Base-by-base conservation (phyloP, 1,140 invertebrate species). In the Proctacanthus coquilletti region DNA sequence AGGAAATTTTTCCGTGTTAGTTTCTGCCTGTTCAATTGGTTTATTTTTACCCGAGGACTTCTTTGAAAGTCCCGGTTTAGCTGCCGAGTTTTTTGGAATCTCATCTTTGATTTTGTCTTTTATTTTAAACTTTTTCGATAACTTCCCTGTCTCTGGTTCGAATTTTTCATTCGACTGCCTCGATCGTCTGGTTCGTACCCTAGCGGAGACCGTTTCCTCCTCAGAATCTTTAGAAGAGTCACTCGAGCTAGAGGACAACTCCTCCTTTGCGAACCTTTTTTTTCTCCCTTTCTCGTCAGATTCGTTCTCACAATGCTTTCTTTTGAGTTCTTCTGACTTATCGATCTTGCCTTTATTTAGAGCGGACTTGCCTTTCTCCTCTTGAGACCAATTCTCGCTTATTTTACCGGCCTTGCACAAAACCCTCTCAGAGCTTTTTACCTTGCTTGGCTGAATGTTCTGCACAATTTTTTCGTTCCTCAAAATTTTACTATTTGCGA, bases 401-500 rank as follows among this genome's bases (percentile, higher is more conserved):
- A n/a, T n/a, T n/a, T n/a, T n/a, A n/a, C n/a, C n/a, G 13, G 13
- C 23, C 23, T 8, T 9, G 8, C 23, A 13, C 13, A 13, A 9
- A 9, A 27, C 23, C 23, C 23, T 27, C 8, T 9, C 8, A 27
- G 23, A 13, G 27, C 21, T 39, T 47, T 35, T 37, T 42, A 14
- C 23, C 13, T 8, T 32, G n/a, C 34, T 32, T 18, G 15, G 19
- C 13, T 15, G n/a, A 9, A 37, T 17, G 18, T 41, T 41, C 23
- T 57, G 42, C 10, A 60, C 55, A 29, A 60, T 44, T 37, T 60
- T 60, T 20, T 60, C 56, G 18, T 60, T 60, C 3, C 57, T 48
- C 2, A 60, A 45, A 0, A 60, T 53, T 36, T 60, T 60, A 25
- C 53, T 56, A 18, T 60, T 60, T 42, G 56, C 56, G 39, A 44